Evolutionary conservation across 2,113 vertebrate genomes (phyloP), one percentile per base, ranked within the genome.

Genomic region (Leucosticte australis): DNA sequence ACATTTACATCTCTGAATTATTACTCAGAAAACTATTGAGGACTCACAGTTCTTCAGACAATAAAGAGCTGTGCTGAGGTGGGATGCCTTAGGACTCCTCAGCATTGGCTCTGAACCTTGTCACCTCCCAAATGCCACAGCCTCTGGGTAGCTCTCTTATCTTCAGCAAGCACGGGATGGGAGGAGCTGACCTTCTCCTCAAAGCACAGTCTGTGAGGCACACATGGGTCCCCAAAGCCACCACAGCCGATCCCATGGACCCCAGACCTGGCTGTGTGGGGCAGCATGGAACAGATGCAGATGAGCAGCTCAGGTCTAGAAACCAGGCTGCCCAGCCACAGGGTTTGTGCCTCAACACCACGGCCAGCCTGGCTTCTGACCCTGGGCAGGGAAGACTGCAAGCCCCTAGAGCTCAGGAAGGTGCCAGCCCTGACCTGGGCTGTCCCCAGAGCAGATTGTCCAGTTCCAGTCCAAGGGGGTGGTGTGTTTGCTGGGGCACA

Each of bases 391-490:
- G 65, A 50, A 35, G 26, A 5, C 26, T 60, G 39, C 35, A n/a
- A 83, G 27, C 6, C 21, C 28, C n/a, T 28, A 3, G 4, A 47
- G 62, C 70, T 83, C 14, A 24, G 27, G 31, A 50, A 44, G 33
- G 18, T n/a, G 31, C 57, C 33, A 50, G 4, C 16, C 62, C 16
- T 37, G 46, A 5, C 11, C 47, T 9, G 30, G 59, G 33, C 71
- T 77, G 83, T 13, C 15, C 30, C 23, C 87, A 26, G 5, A 53
- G 28, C 24, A 56, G 50, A 37, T 21, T 80, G 5, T n/a, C 11
- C 0, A 0, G 5, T 8, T 13, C 28, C 31, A 23, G 20, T 16
- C 50, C 8, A 11, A 24, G 2, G 0, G 60, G 22, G 24, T 4
- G 7, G 10, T 52, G 7, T 71, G 52, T 33, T 17, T 27, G 60